Percentiles rank a stretch among this genome's conserved stretches.
These are phyloP conservation scores for Rhabdomys pumilio DNA, from an alignment of 2,797 vertebrate species.

Conservation along the genomic window DNA sequence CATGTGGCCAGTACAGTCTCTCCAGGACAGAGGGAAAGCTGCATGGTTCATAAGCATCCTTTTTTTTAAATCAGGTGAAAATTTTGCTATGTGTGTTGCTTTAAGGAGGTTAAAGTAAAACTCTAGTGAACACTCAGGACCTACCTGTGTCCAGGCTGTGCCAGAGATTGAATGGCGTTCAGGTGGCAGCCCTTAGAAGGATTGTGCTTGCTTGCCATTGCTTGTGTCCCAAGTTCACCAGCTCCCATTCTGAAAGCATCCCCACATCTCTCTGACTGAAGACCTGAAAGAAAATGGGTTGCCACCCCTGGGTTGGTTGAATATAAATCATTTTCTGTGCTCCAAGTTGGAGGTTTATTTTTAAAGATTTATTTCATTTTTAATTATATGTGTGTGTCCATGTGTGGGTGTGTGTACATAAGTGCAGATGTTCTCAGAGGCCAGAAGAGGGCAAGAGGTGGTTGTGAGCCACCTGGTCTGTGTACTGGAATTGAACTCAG, in stretches of 20 bases:
- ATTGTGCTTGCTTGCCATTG: not conserved
- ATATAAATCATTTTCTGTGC: slow-evolving; percentile 63
- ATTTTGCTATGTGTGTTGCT: slow-evolving; percentile 40
- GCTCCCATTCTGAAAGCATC: not conserved
- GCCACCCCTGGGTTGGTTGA: not conserved
- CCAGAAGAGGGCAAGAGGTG: not conserved
- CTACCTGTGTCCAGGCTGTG: not conserved
- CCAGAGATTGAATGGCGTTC: slow-evolving; percentile 6
- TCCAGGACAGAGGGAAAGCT: not conserved
- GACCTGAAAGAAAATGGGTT: slow-evolving; percentile 28
- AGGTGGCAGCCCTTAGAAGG: not conserved
- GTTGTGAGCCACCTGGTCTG: not conserved
- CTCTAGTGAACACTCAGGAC: slow-evolving; percentile 1
- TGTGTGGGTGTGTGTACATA: not conserved
- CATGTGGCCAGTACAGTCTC: not conserved
- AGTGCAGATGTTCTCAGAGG: not conserved
- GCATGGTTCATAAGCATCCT: not conserved
- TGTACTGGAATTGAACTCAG: not conserved
- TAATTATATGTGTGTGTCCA: not conserved
- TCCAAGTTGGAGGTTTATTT: slow-evolving; percentile 27
- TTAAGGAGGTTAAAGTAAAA: slow-evolving; percentile 23
- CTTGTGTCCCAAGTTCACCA: not conserved
- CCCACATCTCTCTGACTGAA: slow-evolving; percentile 5
- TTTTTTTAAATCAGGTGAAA: slow-evolving; percentile 38
- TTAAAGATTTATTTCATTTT: not conserved